A percentile compares a stretch with the other conserved stretches of the same genome.
Conservation (phyloP, 2,113 vertebrate genomes). For the Chascanopsetta lugubris region DNA sequence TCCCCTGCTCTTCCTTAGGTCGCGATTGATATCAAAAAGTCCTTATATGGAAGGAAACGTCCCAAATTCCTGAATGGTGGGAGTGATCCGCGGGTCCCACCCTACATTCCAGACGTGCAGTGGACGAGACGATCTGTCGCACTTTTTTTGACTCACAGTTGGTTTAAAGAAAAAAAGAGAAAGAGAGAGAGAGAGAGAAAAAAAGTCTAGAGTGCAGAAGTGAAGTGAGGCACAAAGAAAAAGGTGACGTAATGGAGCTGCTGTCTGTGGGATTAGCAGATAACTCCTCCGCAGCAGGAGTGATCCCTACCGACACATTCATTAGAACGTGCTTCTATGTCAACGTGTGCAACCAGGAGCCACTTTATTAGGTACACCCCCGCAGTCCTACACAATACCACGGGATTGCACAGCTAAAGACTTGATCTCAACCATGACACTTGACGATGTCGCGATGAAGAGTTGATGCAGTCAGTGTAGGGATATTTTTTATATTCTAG, state of each 20-base stretch:
- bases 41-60: conserved; percentile 84
- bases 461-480: no score
- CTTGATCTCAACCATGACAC: no score
- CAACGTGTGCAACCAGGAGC: no score
- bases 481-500: no score
- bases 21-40: conserved; percentile 81
- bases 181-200: neutral
- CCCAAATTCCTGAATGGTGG: conserved; percentile 79
- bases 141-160: conserved; percentile 62
- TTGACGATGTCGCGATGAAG: no score
- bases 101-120: conserved; percentile 69
- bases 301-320: no score
- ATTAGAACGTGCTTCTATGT: no score
- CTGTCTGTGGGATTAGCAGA: conserved; percentile 11
- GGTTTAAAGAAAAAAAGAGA: neutral
- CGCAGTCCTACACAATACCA: no score
- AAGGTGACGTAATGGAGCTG: conserved; percentile 67
- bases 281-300: conserved; percentile 11
- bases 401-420: no score
- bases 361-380: no score
- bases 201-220: conserved; percentile 29
- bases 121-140: conserved; percentile 44
- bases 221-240: conserved; percentile 15
- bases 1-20: conserved; percentile 36
- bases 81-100: conserved; percentile 69